These are phyloP conservation scores for Pungitius pungitius DNA, from an alignment of 2,113 vertebrate genomes.

Conservation along the genomic window DNA sequence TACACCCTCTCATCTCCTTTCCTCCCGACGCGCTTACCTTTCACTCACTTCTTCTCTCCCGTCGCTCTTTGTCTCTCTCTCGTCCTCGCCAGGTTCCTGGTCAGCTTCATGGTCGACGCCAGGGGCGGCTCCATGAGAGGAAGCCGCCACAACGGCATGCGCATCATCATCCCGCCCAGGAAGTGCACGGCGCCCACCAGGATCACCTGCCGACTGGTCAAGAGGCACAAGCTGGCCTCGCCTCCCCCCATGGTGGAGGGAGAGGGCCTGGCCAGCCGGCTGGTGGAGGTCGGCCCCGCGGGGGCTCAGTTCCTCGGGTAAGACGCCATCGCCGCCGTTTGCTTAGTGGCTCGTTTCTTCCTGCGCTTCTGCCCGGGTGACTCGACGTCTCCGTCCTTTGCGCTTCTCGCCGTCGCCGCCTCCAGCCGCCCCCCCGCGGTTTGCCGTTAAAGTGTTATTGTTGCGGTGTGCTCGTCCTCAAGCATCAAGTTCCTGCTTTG, in stretches of 20 bases:
- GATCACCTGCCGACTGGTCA: constrained; percentile 96
- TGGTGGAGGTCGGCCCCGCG: constrained; percentile 97
- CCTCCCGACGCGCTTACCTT: not conserved
- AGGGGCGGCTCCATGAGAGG: constrained; percentile 98
- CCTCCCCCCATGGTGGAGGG: constrained; percentile 99
- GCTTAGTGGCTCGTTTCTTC: constrained; percentile 27
- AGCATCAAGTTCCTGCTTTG: constrained; percentile 1
- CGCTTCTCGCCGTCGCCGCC: constrained; percentile 67
- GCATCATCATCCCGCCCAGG: constrained; percentile 96
- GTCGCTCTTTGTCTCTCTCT: too few species aligned
- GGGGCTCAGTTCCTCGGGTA: constrained; percentile 98
- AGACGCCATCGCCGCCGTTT: constrained; percentile 63
- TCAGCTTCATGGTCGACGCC: constrained; percentile 99
- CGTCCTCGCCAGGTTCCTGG: constrained; percentile 87
- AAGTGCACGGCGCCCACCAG: constrained; percentile 97
- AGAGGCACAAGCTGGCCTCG: constrained; percentile 95
- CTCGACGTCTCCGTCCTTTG: constrained; percentile 46
- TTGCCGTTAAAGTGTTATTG: not conserved
- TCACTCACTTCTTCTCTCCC: not conserved
- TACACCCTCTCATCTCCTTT: constrained; percentile 15
- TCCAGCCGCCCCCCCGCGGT: constrained; percentile 61
- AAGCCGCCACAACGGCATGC: constrained; percentile 97
- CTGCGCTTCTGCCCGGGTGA: constrained; percentile 39
- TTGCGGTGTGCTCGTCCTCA: constrained; percentile 14
- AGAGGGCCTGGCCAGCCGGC: constrained; percentile 94